Evolutionary conservation across 1,140 invertebrate species (phyloP), one percentile per base, ranked within the genome.

Genomic region (Leptinotarsa undecemlineata): DNA sequence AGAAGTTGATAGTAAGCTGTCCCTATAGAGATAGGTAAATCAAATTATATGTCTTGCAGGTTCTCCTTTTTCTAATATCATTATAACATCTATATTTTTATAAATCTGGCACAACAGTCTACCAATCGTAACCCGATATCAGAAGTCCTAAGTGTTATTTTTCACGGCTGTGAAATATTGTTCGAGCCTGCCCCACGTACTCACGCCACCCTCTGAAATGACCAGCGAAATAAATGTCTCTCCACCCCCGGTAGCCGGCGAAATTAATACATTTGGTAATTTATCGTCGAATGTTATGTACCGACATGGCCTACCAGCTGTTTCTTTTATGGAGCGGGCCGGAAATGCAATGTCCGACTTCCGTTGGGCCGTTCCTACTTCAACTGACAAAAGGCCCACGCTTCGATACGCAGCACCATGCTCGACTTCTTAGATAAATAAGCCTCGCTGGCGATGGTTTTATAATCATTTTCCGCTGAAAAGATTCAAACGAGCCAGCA

Each of bases 351-450:
- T 67, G 64, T 67, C 64, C 64, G 64, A 67, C 64, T 67, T 67
- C 64, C 64, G 64, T 42, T 67, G 17, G 21, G 42, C 64, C 64
- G 26, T 67, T 67, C 64, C 64, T 67, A 67, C 51, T 57, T 19
- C 64, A 67, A 67, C 64, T 67, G 64, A 67, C 64, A 67, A 67
- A 67, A 42, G 26, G 51, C 51, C 51, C 64, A 67, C 64, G 64
- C 20, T 67, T 67, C 20, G 64, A 67, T 67, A 67, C 64, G 64
- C 64, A 67, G 23, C 64, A 33, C 64, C 26, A 26, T 26, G 64
- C 64, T 67, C 64, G 64, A 67, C 64, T 67, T 67, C 64, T 67
- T 67, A 67, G 64, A 67, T 67, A 67, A 67, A 67, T 42, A 67
- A 67, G 20, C 3, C 19, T n/a, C 23, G 6, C n/a, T 15, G 51